phyloP scores from a whole-genome alignment of 53 echinoderm and acorn worm species.

The Holothuria leucospilota region DNA sequence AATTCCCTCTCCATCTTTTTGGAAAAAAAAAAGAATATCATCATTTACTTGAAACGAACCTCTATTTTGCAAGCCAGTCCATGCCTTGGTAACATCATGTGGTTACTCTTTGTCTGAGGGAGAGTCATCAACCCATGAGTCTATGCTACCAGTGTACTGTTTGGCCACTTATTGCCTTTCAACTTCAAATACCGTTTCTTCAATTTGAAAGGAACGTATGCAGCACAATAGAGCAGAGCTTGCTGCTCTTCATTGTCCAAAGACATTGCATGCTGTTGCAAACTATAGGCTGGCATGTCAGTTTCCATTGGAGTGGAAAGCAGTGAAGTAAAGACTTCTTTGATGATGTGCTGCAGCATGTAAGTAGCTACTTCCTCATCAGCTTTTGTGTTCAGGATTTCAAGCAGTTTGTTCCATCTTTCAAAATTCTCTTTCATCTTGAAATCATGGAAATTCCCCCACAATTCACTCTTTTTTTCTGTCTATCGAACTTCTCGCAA shows the following conservation, averaged over 20 bases:
- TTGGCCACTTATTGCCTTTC: conserved; percentile 10
- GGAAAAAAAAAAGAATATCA: background rate
- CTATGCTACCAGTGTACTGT: background rate
- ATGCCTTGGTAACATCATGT: background rate
- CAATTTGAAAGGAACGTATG: background rate
- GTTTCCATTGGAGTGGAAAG: background rate
- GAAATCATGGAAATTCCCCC: background rate
- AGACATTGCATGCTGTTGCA: background rate
- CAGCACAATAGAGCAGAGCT: background rate
- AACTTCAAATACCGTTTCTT: background rate
- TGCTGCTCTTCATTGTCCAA: background rate
- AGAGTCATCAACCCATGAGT: background rate
- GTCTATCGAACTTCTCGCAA: background rate
- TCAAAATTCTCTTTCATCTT: background rate
- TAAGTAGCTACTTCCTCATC: background rate
- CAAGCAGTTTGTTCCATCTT: background rate
- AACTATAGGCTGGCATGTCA: background rate
- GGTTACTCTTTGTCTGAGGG: background rate
- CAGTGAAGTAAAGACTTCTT: background rate
- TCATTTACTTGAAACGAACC: background rate
- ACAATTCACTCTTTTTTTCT: background rate
- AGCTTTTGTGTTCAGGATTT: too few relatives aligned
- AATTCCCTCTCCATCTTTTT: background rate
- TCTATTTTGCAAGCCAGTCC: background rate
- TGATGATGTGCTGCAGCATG: background rate